Percentiles rank a stretch among this genome's conserved stretches.
phyloP scores from a whole-genome alignment of 2,797 vertebrate species.

The Labroides dimidiatus region DNA sequence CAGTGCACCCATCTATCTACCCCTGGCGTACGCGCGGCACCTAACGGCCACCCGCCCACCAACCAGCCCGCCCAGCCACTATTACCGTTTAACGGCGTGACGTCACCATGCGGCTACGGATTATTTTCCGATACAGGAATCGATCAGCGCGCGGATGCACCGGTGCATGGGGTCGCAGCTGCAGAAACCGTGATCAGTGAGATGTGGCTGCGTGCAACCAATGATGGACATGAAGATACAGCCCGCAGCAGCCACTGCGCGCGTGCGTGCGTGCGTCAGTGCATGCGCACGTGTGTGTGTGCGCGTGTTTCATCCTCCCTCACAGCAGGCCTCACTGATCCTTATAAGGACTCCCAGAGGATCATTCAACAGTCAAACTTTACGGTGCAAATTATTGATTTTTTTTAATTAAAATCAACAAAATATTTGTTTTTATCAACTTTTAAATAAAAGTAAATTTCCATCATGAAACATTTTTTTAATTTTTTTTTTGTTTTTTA shows the following conservation, averaged over 20 bases:
- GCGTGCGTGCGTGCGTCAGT: neutral
- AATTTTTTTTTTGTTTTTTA: too few relatives aligned
- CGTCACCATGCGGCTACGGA: slow-evolving; percentile 82
- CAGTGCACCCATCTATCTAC: slow-evolving; percentile 38
- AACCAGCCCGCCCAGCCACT: slow-evolving; percentile 57
- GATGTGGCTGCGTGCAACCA: slow-evolving; percentile 17
- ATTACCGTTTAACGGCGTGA: slow-evolving; percentile 70
- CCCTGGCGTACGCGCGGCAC: slow-evolving; percentile 51
- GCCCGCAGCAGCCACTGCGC: slow-evolving; percentile 29
- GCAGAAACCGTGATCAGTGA: neutral
- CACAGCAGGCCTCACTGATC: slow-evolving; percentile 18
- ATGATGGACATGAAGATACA: slow-evolving; percentile 34
- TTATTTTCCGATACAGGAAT: slow-evolving; percentile 53
- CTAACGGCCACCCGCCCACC: slow-evolving; percentile 49
- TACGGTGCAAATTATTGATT: slow-evolving; percentile 3
- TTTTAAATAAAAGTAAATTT: too few relatives aligned
- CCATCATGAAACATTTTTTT: too few relatives aligned
- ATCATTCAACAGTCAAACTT: slow-evolving; percentile 19
- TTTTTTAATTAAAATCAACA: too few relatives aligned
- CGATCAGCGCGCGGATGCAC: slow-evolving; percentile 44
- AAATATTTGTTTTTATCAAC: too few relatives aligned
- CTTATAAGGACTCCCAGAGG: slow-evolving; percentile 11
- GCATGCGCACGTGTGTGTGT: neutral
- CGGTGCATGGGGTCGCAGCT: slow-evolving; percentile 16
- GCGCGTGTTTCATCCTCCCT: neutral